phyloP scores from a whole-genome alignment of 2,888 invertebrate species.

The Meteorus cinctellus region DNA sequence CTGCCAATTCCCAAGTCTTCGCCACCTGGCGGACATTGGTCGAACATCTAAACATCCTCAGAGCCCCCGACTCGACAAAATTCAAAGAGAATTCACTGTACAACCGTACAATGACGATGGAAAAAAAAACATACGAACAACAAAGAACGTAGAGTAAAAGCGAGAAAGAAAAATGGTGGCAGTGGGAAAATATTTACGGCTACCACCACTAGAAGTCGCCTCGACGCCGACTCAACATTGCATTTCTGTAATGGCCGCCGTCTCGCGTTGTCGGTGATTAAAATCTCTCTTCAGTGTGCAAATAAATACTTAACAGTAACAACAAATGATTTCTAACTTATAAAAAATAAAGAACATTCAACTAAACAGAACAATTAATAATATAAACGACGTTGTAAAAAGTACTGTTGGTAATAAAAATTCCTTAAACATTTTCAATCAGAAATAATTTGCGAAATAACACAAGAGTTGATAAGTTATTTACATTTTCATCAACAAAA shows the following conservation, averaged over 20 bases:
- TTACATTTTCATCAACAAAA: background rate
- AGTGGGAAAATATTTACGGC: slow-evolving; percentile 36
- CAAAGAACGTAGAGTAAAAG: no score
- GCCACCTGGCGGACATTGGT: no score
- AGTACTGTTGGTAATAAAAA: slow-evolving; percentile 7
- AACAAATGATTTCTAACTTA: background rate
- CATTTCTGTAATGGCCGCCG: slow-evolving; percentile 71
- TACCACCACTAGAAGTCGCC: slow-evolving; percentile 48
- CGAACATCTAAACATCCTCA: no score
- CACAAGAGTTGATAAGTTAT: background rate
- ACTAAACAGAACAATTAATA: background rate
- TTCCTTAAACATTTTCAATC: background rate
- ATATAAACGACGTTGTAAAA: background rate
- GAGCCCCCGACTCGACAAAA: no score
- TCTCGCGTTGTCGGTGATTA: slow-evolving; percentile 68
- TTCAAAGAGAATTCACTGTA: no score
- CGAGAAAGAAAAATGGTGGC: background rate
- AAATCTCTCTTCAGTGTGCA: slow-evolving; percentile 44
- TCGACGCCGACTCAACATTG: slow-evolving; percentile 48
- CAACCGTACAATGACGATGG: no score
- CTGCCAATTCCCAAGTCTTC: no score
- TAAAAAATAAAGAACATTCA: slow-evolving; percentile 5
- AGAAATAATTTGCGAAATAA: background rate
- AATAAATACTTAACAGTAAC: background rate
- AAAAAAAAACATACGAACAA: no score